Evolutionary conservation across 2,888 invertebrate genomes (phyloP).

Genomic region (Escarpia spicata): DNA sequence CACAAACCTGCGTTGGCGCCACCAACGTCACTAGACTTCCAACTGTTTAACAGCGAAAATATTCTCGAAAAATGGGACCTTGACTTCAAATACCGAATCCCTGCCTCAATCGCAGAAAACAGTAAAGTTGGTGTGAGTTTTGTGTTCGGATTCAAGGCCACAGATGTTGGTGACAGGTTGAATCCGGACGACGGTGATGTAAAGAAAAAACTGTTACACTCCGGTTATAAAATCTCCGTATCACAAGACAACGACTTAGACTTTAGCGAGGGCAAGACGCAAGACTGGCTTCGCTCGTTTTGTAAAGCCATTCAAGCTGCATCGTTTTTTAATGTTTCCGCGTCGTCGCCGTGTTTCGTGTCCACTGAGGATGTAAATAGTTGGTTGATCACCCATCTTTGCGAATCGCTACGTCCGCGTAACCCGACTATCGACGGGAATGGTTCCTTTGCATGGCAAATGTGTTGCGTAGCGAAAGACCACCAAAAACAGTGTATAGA

Average conservation of each 20-base stretch:
- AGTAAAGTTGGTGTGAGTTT: conserved; percentile 59
- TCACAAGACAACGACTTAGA: conserved; percentile 79
- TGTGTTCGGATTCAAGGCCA: conserved; percentile 87
- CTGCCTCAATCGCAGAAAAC: not conserved
- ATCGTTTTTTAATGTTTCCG: not conserved
- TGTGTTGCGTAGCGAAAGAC: not conserved
- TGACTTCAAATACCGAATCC: conserved; percentile 26
- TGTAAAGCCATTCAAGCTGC: conserved; percentile 67
- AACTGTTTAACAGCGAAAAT: conserved; percentile 34
- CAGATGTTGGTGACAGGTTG: conserved; percentile 86
- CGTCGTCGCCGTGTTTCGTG: not conserved
- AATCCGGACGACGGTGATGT: conserved; percentile 71
- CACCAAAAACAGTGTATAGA: not conserved
- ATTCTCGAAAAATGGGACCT: conserved; percentile 36
- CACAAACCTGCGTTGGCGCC: conserved; percentile 32
- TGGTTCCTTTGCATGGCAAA: not conserved
- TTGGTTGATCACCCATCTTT: not conserved
- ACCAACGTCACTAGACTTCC: conserved; percentile 35
- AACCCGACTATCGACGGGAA: not conserved
- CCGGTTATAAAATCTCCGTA: not conserved
- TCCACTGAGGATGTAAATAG: not conserved
- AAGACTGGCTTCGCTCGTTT: conserved; percentile 84
- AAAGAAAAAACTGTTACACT: not conserved
- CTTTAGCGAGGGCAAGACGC: conserved; percentile 80
- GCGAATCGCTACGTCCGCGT: not conserved